Evolutionary conservation across 2,797 vertebrate genomes (phyloP), one percentile per base, ranked within the genome.

Genomic region (Myotis pilosus): DNA sequence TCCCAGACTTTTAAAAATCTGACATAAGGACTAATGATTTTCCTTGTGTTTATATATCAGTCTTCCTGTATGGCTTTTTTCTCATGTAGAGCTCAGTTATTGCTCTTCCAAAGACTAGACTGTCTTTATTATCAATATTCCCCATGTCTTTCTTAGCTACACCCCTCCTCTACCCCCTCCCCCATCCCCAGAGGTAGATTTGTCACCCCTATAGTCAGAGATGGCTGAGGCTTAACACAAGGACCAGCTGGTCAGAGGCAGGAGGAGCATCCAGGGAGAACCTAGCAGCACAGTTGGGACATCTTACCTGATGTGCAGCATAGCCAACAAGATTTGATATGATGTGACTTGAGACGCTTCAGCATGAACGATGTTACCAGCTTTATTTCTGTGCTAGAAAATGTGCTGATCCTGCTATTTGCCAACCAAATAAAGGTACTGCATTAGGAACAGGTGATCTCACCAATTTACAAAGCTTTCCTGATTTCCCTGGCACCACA

Each of bases 401-500:
- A 28, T 7, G 62, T 30, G 41, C 10, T 2, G 17, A 3, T 49
- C 28, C 20, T 44, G 6, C 22, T 36, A 1, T 68, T 66, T 44
- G 13, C 53, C 62, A 17, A 36, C 6, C 38, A 53, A 71, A 89
- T 51, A 13, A 28, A 79, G 49, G 8, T 10, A 17, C 13, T 30
- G 16, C 11, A 2, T 47, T 69, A 51, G 4, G 49, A 81, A 69
- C 41, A 71, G 51, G 10, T 60, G 66, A 69, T 41, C 72, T 80
- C 38, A 5, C 36, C 19, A 30, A 6, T 11, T 30, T 19, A 53
- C 47, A 51, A 20, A 62, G 30, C 30, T 86, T 23, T 53, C 19
- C 51, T 23, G 19, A 3, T 16, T 2, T 3, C 28, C 11, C 23
- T 0, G 2, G 20, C 12, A 11, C 30, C 7, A 5, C 22, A 7